Conservation (phyloP, 2,888 invertebrate species). For the Torymus aiolomorphi region DNA sequence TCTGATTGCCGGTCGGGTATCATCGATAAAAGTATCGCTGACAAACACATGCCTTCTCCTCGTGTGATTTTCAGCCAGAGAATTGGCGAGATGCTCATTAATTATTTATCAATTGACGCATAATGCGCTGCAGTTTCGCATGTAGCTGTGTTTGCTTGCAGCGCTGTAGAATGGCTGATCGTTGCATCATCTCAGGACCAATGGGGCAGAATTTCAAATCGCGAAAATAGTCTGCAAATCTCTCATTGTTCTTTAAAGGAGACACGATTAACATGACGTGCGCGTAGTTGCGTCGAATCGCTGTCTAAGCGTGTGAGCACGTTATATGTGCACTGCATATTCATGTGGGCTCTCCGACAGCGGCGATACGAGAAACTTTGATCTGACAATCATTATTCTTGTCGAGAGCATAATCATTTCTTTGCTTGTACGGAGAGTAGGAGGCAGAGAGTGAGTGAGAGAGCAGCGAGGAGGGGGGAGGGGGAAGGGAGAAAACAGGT, state of each 20-base stretch:
- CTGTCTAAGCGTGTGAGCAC: not conserved
- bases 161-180: not conserved
- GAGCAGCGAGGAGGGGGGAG: not conserved
- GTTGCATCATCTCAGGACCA: conserved; percentile 31
- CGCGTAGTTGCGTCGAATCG: conserved; percentile 10
- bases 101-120: conserved; percentile 32
- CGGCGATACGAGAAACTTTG: conserved; percentile 41
- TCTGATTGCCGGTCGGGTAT: too few species aligned
- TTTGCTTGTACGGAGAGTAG: not conserved
- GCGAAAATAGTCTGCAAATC: conserved; percentile 33
- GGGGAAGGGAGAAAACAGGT: not conserved
- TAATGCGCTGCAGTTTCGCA: conserved; percentile 6
- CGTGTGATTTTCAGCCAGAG: not conserved
- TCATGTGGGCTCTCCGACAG: conserved; percentile 30
- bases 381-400: conserved; percentile 50
- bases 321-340: conserved; percentile 32
- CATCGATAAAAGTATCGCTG: too few species aligned
- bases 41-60: too few species aligned
- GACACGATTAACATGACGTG: conserved; percentile 14
- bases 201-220: conserved; percentile 32
- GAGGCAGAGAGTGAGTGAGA: not conserved
- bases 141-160: too few species aligned
- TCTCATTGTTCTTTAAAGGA: conserved; percentile 34
- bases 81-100: conserved; percentile 12
- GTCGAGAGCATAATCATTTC: conserved; percentile 40